Evolutionary conservation across 2,888 invertebrate genomes (phyloP).

Genomic region (Bombylius major): DNA sequence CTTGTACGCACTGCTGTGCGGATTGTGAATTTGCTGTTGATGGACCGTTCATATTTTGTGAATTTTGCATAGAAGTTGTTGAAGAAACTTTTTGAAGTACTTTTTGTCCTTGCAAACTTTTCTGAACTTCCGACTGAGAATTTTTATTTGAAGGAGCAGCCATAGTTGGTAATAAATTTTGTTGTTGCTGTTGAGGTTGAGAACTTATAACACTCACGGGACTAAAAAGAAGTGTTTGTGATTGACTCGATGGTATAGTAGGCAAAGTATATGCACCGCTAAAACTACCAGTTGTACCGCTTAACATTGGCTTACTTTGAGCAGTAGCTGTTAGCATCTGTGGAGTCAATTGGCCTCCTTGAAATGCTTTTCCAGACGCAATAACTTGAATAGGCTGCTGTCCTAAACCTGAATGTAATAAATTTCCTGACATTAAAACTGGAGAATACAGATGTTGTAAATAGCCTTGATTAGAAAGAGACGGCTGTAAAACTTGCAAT

Average conservation of each 20-base stretch:
- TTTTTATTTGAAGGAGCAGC: conserved; percentile 24
- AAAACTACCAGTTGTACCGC: conserved; percentile 27
- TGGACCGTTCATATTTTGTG: conserved; percentile 28
- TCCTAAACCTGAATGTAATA: conserved; percentile 43
- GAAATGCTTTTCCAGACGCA: conserved; percentile 71
- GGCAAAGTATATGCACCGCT: conserved; percentile 59
- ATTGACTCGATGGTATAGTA: conserved; percentile 62
- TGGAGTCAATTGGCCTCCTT: conserved; percentile 60
- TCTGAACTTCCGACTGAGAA: conserved; percentile 24
- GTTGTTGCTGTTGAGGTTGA: conserved; percentile 36
- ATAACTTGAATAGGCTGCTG: conserved; percentile 53
- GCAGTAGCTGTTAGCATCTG: conserved; percentile 65
- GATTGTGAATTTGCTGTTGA: conserved; percentile 37
- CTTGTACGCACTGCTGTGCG: conserved; percentile 58
- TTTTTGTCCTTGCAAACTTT: conserved; percentile 37
- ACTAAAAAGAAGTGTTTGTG: conserved; percentile 65
- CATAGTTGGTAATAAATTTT: conserved; percentile 33
- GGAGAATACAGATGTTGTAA: conserved; percentile 69
- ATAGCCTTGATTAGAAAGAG: conserved; percentile 58
- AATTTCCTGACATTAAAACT: conserved; percentile 70
- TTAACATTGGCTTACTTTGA: conserved; percentile 58
- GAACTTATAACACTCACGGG: conserved; percentile 38
- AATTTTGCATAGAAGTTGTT: conserved; percentile 28
- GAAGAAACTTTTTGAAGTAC: conserved; percentile 43
- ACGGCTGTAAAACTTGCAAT: conserved; percentile 73